Evolutionary conservation across 2,888 invertebrate species (phyloP).

Genomic region (Bugulina stolonifera): DNA sequence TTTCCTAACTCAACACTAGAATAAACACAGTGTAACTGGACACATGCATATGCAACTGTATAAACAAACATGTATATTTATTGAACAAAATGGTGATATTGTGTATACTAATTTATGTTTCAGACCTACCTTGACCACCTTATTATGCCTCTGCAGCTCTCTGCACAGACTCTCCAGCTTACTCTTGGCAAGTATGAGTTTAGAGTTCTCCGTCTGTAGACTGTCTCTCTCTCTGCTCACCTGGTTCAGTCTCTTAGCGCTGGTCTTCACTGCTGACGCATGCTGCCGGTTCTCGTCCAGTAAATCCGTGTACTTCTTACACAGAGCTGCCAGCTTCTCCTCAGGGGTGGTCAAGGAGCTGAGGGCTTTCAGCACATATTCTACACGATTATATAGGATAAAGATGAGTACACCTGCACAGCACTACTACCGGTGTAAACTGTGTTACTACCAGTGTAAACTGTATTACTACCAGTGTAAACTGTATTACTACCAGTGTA

Average conservation of each 20-base stretch:
- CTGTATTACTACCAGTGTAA: no score
- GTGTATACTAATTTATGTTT: no score
- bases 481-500: no score
- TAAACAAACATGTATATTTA: slow-evolving; percentile 2
- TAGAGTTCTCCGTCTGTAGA: slow-evolving; percentile 74
- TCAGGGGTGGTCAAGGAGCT: slow-evolving; percentile 58
- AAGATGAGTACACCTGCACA: background rate
- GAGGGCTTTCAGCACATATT: slow-evolving; percentile 61
- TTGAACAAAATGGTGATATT: no score
- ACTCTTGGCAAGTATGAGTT: slow-evolving; percentile 72
- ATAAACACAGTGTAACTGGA: no score
- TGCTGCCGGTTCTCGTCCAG: slow-evolving; percentile 63
- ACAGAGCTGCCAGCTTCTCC: slow-evolving; percentile 66
- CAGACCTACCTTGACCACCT: slow-evolving; percentile 71
- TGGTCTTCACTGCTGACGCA: slow-evolving; percentile 47
- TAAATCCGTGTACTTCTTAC: slow-evolving; percentile 70
- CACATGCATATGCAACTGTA: no score
- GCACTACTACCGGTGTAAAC: no score
- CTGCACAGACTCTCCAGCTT: slow-evolving; percentile 83
- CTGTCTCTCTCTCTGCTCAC: slow-evolving; percentile 69
- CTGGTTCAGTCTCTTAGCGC: slow-evolving; percentile 40
- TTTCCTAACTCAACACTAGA: no score
- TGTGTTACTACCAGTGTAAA: no score
- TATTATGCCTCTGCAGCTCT: slow-evolving; percentile 86
- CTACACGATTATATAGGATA: slow-evolving; percentile 40